Evolutionary conservation across 2,888 invertebrate species (phyloP).

Genomic region (Oscheius sp.): DNA sequence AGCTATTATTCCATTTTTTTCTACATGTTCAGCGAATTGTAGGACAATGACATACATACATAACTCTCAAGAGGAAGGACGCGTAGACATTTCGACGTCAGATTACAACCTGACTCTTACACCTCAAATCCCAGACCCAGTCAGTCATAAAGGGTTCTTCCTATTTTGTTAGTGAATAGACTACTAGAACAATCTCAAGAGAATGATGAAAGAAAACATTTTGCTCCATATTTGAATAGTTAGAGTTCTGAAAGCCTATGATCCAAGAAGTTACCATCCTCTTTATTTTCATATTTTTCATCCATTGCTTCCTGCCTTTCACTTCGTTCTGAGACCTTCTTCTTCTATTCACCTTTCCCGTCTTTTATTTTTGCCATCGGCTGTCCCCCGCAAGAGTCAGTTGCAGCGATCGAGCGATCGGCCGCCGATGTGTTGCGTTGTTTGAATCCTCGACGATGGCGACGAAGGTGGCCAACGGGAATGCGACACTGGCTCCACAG

Average conservation of each 20-base stretch:
- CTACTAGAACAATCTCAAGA: too few species aligned
- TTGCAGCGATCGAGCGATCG: slow-evolving; percentile 33
- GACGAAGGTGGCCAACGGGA: slow-evolving; percentile 28
- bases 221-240: too few species aligned
- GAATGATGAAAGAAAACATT: too few species aligned
- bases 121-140: too few species aligned
- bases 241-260: too few species aligned
- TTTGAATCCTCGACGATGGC: slow-evolving; percentile 22
- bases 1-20: neutral
- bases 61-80: neutral
- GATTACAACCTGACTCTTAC: neutral
- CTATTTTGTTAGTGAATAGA: too few species aligned
- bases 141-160: too few species aligned
- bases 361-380: slow-evolving; percentile 17
- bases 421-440: slow-evolving; percentile 25
- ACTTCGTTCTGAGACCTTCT: neutral
- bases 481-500: slow-evolving; percentile 13
- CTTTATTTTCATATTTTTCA: neutral
- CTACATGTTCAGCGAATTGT: neutral
- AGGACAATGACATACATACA: neutral
- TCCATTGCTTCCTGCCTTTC: neutral
- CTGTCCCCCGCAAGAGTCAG: slow-evolving; percentile 28
- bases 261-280: neutral
- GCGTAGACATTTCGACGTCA: neutral
- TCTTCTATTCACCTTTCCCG: neutral